Percentiles rank a stretch among this genome's conserved stretches.
Evolutionary conservation across 2,888 invertebrate genomes (phyloP).

Genomic region (Lissonota sp.): DNA sequence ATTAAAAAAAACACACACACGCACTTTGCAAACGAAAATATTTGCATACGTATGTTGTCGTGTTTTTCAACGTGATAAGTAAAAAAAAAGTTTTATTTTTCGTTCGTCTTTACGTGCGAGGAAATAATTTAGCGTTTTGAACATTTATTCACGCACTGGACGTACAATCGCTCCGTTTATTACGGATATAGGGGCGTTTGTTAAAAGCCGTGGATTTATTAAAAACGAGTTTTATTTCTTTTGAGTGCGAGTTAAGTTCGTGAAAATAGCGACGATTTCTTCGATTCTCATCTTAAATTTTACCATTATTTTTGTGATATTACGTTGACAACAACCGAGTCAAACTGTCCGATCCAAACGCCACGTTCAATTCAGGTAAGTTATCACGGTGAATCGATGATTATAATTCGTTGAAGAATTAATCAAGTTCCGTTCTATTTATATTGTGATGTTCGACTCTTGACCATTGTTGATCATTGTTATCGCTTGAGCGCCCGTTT

Average conservation of each 20-base stretch:
- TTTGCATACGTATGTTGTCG: background rate
- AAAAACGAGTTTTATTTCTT: constrained; percentile 48
- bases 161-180: constrained; percentile 48
- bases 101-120: constrained; percentile 1
- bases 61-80: constrained; percentile 7
- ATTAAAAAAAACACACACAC: background rate
- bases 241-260: constrained; percentile 35
- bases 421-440: too few relatives aligned
- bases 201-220: constrained; percentile 21
- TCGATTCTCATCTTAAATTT: background rate
- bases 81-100: constrained; percentile 47
- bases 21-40: background rate
- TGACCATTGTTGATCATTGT: too few relatives aligned
- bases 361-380: constrained; percentile 72
- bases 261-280: constrained; percentile 1
- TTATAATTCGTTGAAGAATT: constrained; percentile 6
- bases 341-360: constrained; percentile 64
- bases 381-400: background rate
- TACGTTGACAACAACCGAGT: constrained; percentile 49
- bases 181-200: constrained; percentile 43
- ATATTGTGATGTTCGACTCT: too few relatives aligned
- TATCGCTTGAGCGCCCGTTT: too few relatives aligned
- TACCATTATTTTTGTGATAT: constrained; percentile 11
- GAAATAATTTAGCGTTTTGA: constrained; percentile 55
- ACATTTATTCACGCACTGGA: constrained; percentile 16